phyloP scores from a whole-genome alignment of 64 coral and sea anemone species.

The Hydrozoanthus tunicans region DNA sequence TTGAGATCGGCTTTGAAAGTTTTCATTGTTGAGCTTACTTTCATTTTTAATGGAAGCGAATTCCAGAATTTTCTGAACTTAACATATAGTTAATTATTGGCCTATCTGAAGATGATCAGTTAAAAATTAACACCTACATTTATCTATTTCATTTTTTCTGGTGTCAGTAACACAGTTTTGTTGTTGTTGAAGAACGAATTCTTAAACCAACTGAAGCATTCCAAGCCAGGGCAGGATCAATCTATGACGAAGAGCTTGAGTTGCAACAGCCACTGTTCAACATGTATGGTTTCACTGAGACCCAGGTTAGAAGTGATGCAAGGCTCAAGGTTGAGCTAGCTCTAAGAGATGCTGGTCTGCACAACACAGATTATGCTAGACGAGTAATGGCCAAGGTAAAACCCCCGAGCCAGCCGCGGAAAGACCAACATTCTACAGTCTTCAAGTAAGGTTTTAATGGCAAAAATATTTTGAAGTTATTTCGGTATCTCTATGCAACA shows the following conservation, averaged over 20 bases:
- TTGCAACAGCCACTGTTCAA: slow-evolving; percentile 88
- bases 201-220: slow-evolving; percentile 85
- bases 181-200: slow-evolving; percentile 42
- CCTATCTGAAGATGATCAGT: neutral
- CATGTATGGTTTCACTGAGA: slow-evolving; percentile 87
- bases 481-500: no score
- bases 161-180: neutral
- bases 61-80: no score
- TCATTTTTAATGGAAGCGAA: no score
- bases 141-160: neutral
- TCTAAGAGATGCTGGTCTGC: slow-evolving; percentile 84
- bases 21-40: no score
- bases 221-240: slow-evolving; percentile 66
- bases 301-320: slow-evolving; percentile 83
- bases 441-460: slow-evolving; percentile 78
- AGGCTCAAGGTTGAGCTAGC: slow-evolving; percentile 87
- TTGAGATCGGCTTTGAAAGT: no score
- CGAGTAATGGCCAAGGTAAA: slow-evolving; percentile 77
- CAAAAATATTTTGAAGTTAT: no score
- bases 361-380: slow-evolving; percentile 92
- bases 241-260: slow-evolving; percentile 85
- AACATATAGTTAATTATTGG: no score
- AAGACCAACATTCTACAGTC: slow-evolving; percentile 91
- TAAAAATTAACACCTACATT: neutral
- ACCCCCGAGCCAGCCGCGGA: slow-evolving; percentile 84